Evolutionary conservation across 23 tunicate genomes (phyloP).

Genomic region (Phallusia fumigata): DNA sequence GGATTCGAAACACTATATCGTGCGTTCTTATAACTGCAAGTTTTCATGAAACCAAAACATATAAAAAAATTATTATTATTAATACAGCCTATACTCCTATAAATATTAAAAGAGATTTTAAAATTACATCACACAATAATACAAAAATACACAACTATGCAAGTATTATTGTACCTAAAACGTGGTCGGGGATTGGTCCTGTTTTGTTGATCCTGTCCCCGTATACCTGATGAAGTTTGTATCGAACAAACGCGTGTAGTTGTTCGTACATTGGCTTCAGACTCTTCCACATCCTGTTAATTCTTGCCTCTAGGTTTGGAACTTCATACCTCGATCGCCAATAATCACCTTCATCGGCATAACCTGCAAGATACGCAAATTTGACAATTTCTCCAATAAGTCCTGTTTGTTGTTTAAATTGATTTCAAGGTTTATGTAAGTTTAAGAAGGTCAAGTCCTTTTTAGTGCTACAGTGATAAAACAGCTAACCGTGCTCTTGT

Average conservation of each 20-base stretch:
- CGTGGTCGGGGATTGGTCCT: constrained; percentile 80
- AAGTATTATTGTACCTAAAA: constrained; percentile 55
- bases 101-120: no score
- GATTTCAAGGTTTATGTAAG: no score
- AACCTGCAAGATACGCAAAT: constrained; percentile 24
- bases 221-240: constrained; percentile 53
- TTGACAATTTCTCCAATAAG: background rate
- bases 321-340: constrained; percentile 61
- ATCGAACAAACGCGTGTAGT: constrained; percentile 78
- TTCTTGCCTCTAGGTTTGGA: constrained; percentile 15
- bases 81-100: no score
- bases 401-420: no score
- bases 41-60: no score
- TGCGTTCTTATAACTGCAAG: no score
- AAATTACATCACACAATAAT: no score
- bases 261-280: constrained; percentile 62
- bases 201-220: constrained; percentile 47
- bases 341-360: constrained; percentile 58
- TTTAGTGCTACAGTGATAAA: no score
- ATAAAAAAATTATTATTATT: no score
- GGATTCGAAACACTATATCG: no score
- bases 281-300: constrained; percentile 55
- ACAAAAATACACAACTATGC: no score
- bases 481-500: constrained; percentile 51
- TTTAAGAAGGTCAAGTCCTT: no score